phyloP scores from a whole-genome alignment of 1,140 invertebrate genomes.

The Harpegnathos saltator region DNA sequence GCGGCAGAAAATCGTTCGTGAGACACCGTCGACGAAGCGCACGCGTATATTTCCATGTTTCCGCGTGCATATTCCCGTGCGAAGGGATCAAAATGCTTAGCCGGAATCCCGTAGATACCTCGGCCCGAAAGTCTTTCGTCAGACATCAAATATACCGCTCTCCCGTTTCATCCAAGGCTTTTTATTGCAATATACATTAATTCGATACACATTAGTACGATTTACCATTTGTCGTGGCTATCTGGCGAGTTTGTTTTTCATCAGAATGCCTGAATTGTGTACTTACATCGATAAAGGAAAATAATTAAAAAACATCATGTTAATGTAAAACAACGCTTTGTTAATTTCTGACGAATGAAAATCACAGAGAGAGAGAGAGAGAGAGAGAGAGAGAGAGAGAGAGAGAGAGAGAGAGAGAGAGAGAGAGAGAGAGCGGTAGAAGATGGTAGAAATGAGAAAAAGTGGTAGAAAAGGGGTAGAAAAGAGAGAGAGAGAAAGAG shows the following conservation, averaged over 20 bases:
- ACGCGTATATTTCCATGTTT: conserved; percentile 20
- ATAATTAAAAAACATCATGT: conserved; percentile 14
- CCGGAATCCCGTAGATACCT: conserved; percentile 2
- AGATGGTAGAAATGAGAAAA: no score
- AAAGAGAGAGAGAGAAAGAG: neutral
- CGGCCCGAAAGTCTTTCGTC: neutral
- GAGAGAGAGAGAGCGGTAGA: neutral
- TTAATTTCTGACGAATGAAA: neutral
- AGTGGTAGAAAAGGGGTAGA: neutral
- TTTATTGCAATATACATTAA: neutral
- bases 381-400: neutral
- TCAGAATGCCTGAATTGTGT: neutral
- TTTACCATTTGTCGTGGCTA: conserved; percentile 5
- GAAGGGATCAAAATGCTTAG: neutral
- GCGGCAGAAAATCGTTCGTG: conserved; percentile 64
- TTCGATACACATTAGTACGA: neutral
- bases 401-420: neutral
- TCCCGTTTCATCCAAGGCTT: neutral
- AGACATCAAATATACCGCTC: neutral
- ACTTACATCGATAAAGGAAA: neutral
- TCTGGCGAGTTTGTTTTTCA: conserved; percentile 8
- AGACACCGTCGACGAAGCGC: conserved; percentile 7
- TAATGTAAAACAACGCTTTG: neutral
- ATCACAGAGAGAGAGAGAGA: neutral
- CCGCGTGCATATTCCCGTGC: neutral